Conservation (phyloP, 2,888 invertebrate genomes). For the Chaetogeoica ovagalla region DNA sequence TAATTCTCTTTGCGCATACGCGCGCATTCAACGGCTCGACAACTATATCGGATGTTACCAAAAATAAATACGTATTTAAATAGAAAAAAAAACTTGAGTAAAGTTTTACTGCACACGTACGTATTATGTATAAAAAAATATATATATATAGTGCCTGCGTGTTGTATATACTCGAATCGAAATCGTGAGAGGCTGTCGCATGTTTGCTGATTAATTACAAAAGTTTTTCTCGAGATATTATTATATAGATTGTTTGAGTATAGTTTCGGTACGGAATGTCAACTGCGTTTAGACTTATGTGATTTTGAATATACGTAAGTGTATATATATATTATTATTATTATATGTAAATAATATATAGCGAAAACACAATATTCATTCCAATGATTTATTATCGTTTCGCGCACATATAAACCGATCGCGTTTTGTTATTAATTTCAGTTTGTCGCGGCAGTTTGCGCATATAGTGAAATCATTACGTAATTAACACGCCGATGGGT, state of each 20-base stretch:
- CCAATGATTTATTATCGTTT: neutral
- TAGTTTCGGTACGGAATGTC: conserved; percentile 16
- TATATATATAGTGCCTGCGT: neutral
- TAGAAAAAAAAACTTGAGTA: no score
- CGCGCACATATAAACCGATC: neutral
- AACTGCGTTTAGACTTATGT: conserved; percentile 14
- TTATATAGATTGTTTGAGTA: conserved; percentile 11
- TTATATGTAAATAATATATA: neutral
- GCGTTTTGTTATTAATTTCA: neutral
- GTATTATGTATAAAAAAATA: no score
- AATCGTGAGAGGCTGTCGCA: neutral
- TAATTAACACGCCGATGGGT: no score
- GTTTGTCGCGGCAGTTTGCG: no score
- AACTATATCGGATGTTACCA: no score
- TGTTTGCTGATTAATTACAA: conserved; percentile 20
- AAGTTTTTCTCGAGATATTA: conserved; percentile 2
- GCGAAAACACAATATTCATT: conserved; percentile 1
- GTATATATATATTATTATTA: no score
- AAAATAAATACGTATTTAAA: no score
- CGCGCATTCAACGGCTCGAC: no score
- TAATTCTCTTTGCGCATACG: no score
- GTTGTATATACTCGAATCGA: neutral
- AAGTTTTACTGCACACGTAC: no score
- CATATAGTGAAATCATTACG: no score
- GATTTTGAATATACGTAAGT: conserved; percentile 21